Evolutionary conservation across 2,888 invertebrate genomes (phyloP).

Genomic region (Drosophila mimica): DNA sequence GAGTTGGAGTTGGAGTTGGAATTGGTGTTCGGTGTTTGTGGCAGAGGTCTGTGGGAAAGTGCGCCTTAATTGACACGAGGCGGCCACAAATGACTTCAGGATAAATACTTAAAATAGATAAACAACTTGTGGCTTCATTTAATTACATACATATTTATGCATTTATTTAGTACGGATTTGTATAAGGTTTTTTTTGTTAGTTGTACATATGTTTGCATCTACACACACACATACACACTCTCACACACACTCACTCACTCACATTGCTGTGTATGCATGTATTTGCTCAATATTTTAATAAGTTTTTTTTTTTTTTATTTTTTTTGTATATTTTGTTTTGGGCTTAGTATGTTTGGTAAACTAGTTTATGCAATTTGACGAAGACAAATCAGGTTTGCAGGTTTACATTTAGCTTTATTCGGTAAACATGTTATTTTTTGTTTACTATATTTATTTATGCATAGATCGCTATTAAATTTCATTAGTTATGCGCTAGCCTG

Average conservation of each 20-base stretch:
- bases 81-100: constrained; percentile 19
- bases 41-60: constrained; percentile 71
- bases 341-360: constrained; percentile 41
- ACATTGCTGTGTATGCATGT: constrained; percentile 22
- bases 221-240: constrained; percentile 3
- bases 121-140: constrained; percentile 52
- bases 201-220: constrained; percentile 39
- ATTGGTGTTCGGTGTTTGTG: constrained; percentile 14
- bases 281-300: constrained; percentile 58
- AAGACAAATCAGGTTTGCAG: constrained; percentile 65
- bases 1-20: constrained; percentile 11
- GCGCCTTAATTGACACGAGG: constrained; percentile 71
- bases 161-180: constrained; percentile 68
- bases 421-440: constrained; percentile 55
- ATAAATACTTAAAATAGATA: constrained; percentile 27
- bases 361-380: constrained; percentile 64
- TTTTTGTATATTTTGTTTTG: constrained; percentile 16
- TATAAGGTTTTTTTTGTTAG: constrained; percentile 40
- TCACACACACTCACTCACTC: neutral
- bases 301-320: constrained; percentile 21
- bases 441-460: constrained; percentile 56
- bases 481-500: constrained; percentile 71
- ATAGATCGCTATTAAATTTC: constrained; percentile 68
- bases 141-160: constrained; percentile 60
- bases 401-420: constrained; percentile 41